Evolutionary conservation across 2,797 vertebrate species (phyloP).

Genomic region (Sebastes iracundus): DNA sequence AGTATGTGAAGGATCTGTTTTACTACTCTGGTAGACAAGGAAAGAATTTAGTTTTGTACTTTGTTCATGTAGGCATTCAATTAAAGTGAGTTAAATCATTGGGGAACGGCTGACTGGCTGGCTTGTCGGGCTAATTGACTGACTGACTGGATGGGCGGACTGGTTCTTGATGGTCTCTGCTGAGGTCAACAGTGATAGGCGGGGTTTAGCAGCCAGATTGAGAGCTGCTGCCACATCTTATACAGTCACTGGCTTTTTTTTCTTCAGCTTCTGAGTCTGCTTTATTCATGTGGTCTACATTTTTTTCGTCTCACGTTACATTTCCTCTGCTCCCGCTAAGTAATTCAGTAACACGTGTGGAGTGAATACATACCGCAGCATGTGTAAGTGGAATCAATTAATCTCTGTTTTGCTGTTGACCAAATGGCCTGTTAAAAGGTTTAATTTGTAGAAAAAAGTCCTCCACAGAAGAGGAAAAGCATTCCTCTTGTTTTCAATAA

Average conservation of each 20-base stretch:
- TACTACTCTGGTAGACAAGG: conserved; percentile 15
- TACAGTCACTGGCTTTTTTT: conserved; percentile 6
- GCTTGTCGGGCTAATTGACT: conserved; percentile 21
- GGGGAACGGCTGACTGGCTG: conserved; percentile 40
- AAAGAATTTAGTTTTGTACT: conserved; percentile 33
- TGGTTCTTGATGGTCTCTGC: conserved; percentile 35
- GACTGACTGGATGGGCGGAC: conserved; percentile 2
- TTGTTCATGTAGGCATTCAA: conserved; percentile 44
- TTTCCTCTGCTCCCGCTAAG: conserved; percentile 8
- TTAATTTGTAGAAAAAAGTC: conserved; percentile 37
- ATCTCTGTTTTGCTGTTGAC: conserved; percentile 57
- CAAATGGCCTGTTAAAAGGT: conserved; percentile 54
- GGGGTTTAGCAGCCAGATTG: conserved; percentile 39
- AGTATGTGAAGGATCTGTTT: conserved; percentile 44
- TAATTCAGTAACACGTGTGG: conserved; percentile 21
- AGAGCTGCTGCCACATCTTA: conserved; percentile 44
- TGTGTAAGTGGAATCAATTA: conserved; percentile 51
- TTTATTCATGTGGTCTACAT: not conserved
- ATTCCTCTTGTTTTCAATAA: conserved; percentile 53
- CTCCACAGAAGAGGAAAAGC: conserved; percentile 42
- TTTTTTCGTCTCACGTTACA: conserved; percentile 18
- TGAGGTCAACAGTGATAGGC: conserved; percentile 44
- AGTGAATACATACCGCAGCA: conserved; percentile 29
- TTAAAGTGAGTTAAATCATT: conserved; percentile 54
- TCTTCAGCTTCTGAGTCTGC: not conserved